phyloP scores from a whole-genome alignment of 2,797 vertebrate genomes.

The Neomorphus geoffroyi region DNA sequence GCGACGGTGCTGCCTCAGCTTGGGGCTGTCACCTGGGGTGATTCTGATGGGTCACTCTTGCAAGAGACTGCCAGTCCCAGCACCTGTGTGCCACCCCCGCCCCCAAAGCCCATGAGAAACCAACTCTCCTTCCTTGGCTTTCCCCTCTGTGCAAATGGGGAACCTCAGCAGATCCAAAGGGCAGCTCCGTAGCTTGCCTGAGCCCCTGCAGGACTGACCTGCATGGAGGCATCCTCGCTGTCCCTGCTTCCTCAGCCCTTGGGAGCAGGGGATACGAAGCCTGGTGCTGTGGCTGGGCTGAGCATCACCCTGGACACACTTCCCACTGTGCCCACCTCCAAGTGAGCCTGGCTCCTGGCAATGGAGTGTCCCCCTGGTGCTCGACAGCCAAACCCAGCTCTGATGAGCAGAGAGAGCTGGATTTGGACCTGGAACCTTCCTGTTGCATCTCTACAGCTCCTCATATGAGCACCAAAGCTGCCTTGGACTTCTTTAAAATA shows the following conservation, averaged over 20 bases:
- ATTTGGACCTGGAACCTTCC: background rate
- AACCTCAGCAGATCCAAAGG: background rate
- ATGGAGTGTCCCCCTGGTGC: rapidly evolving
- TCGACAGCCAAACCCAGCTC: background rate
- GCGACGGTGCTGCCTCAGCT: background rate
- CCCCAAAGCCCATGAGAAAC: background rate
- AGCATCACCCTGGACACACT: rapidly evolving
- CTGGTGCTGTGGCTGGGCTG: background rate
- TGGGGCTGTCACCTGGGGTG: background rate
- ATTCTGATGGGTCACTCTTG: background rate
- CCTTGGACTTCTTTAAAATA: background rate
- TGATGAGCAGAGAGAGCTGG: background rate
- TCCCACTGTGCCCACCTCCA: rapidly evolving
- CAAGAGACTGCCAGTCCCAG: background rate
- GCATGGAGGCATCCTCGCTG: background rate
- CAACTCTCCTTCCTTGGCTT: background rate
- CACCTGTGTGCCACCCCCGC: rapidly evolving
- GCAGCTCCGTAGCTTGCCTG: rapidly evolving
- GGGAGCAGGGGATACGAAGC: rapidly evolving
- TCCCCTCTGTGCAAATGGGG: rapidly evolving
- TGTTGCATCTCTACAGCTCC: background rate
- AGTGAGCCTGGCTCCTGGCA: rapidly evolving
- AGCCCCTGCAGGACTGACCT: rapidly evolving
- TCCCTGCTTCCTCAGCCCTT: background rate
- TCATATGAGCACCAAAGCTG: background rate